These are phyloP conservation scores for Gryllus bimaculatus DNA, from an alignment of 1,140 invertebrate species.

Conservation along the genomic window DNA sequence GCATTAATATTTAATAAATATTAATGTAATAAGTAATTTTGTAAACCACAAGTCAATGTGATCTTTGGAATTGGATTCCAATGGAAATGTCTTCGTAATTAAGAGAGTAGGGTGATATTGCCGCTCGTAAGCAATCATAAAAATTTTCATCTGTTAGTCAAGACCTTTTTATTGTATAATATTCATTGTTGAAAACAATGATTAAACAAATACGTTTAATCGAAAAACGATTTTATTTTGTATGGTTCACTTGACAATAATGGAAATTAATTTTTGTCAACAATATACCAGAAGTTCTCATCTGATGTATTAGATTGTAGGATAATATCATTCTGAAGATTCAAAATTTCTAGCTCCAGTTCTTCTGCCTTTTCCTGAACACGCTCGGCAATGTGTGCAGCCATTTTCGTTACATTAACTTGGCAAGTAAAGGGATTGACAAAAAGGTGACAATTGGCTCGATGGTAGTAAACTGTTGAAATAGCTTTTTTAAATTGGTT, in stretches of 20 bases:
- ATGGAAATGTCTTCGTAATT: background rate
- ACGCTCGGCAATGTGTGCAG: background rate
- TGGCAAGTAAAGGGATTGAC: constrained; percentile 10
- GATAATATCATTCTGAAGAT: constrained; percentile 9
- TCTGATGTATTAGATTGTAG: background rate
- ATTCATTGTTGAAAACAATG: constrained; percentile 10
- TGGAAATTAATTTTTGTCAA: background rate
- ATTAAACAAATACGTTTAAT: background rate
- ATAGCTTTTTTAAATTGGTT: constrained; percentile 8
- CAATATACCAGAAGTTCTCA: background rate
- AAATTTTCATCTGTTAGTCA: constrained; percentile 6
- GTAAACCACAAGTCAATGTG: background rate
- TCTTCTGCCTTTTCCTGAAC: constrained; percentile 7
- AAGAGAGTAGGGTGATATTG: background rate
- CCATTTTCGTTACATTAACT: background rate
- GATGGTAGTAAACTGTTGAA: constrained; percentile 6
- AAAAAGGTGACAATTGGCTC: constrained; percentile 6
- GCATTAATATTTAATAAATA: too few relatives aligned
- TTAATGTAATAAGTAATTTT: too few relatives aligned
- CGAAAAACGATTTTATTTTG: constrained; percentile 9
- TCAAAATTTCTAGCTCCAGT: constrained; percentile 1
- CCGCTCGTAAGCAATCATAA: background rate
- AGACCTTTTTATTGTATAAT: background rate
- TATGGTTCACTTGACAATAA: background rate
- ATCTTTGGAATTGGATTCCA: background rate